Evolutionary conservation across 1,140 invertebrate species (phyloP).

Genomic region (Palaemon carinicauda): DNA sequence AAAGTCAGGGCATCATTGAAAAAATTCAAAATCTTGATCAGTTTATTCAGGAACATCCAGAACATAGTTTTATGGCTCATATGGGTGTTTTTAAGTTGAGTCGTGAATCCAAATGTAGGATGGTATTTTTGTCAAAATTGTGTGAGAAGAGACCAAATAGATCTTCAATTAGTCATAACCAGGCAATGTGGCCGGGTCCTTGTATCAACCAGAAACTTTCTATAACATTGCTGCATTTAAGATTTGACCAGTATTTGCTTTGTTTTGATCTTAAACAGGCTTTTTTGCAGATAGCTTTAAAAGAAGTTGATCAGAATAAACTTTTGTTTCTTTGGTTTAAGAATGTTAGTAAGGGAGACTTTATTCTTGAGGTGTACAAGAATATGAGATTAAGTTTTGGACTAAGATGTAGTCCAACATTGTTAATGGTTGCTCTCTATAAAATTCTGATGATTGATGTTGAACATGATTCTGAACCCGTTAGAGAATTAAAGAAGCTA

Average conservation of each 20-base stretch:
- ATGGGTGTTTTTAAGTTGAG: slow-evolving; percentile 1
- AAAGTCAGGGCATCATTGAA: slow-evolving; percentile 10
- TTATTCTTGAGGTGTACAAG: background rate
- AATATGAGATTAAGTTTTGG: slow-evolving; percentile 17
- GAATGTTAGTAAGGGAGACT: background rate
- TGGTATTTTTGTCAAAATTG: background rate
- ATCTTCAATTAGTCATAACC: background rate
- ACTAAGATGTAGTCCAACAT: background rate
- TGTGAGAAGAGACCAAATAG: background rate
- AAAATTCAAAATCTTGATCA: background rate
- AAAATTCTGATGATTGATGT: no score
- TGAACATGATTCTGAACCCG: no score
- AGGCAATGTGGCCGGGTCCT: background rate
- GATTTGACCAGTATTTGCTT: background rate
- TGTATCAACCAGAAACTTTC: background rate
- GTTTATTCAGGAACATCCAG: background rate
- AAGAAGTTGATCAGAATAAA: slow-evolving; percentile 13
- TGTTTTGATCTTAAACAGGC: background rate
- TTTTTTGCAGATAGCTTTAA: background rate
- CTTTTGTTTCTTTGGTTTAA: slow-evolving; percentile 18
- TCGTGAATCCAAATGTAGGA: slow-evolving; percentile 7
- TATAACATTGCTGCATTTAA: background rate
- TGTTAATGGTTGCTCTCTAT: no score
- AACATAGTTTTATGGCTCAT: slow-evolving; percentile 4
- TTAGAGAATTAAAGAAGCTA: no score